Base-by-base conservation (phyloP, 2,113 vertebrate species). In the Xyliphius kryptos region DNA sequence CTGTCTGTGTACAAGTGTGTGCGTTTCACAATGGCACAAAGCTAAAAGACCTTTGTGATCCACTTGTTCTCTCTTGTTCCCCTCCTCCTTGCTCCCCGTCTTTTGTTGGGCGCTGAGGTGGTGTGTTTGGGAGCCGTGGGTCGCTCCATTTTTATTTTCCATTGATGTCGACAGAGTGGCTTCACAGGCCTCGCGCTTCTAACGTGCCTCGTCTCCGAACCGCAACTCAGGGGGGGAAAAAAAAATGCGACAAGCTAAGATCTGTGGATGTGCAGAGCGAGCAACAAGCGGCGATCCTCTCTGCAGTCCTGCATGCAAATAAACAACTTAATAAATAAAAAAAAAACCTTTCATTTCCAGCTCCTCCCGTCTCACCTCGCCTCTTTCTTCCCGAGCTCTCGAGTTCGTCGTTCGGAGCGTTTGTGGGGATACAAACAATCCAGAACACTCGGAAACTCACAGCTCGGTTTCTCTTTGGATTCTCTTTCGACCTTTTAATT, bases 121-220 rank as follows among this genome's bases (percentile, higher is more conserved):
- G 76, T 79, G 64, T 66, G 69, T 72, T 60, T 43, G 26, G 56
- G 38, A 43, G 13, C 22, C 44, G 48, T 69, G 44, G 70, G 72
- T 44, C 63, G 74, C 72, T 77, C 74, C 71, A 21, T 44, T 54
- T 63, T 61, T 74, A 66, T 73, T 82, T 81, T 80, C 11, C 72
- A 81, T 83, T 88, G 85, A 88, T 85, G 87, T 85, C 80, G 82
- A 87, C 83, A 80, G 77, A 74, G 78, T 74, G 78, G 77, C 81
- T 86, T 83, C 77, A 84, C 74, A 88, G 72, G 75, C 79, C 21
- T 51, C 56, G 21, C 76, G 61, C 72, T 70, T 75, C 76, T 70
- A 73, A 76, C 76, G 68, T 82, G 71, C 79, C 82, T 86, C 83
- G 76, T 84, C 84, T 84, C 71, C 70, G 79, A 87, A 82, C 79